Conservation (phyloP, 2,888 invertebrate species). For the Meteorus cinctellus region DNA sequence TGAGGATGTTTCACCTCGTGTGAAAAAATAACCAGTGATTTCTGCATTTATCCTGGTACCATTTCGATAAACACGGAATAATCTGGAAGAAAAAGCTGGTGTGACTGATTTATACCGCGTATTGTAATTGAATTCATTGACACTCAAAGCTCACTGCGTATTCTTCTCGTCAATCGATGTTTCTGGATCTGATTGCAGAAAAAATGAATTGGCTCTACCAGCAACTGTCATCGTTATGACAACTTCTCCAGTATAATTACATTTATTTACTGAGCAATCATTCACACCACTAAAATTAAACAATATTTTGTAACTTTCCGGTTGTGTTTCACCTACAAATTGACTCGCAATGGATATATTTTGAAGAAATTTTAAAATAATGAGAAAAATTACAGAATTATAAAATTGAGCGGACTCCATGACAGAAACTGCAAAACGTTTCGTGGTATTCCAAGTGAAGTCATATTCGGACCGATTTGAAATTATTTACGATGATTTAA, state of each 20-base stretch:
- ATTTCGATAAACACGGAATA: conserved; percentile 23
- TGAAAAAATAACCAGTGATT: conserved; percentile 7
- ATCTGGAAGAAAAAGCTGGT: background rate
- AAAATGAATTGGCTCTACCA: conserved; percentile 19
- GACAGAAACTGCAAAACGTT: background rate
- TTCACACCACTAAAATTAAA: conserved; percentile 18
- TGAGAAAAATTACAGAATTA: background rate
- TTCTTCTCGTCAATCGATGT: conserved; percentile 18
- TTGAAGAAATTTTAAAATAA: background rate
- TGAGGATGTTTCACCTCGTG: conserved; percentile 17
- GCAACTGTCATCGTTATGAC: conserved; percentile 24
- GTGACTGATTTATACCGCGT: too few relatives aligned
- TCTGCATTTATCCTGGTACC: background rate
- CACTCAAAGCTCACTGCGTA: conserved; percentile 22
- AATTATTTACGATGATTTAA: conserved; percentile 15
- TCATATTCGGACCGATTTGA: background rate
- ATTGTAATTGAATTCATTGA: background rate
- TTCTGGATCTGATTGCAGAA: conserved; percentile 32
- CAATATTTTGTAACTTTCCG: conserved; percentile 31
- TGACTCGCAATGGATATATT: background rate
- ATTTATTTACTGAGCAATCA: conserved; percentile 23
- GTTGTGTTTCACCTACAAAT: conserved; percentile 4
- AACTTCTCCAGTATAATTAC: conserved; percentile 31
- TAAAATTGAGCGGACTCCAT: conserved; percentile 11
- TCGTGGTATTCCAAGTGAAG: background rate